These are phyloP conservation scores for Bradypus variegatus DNA, from an alignment of 2,797 vertebrate species.

Conservation along the genomic window DNA sequence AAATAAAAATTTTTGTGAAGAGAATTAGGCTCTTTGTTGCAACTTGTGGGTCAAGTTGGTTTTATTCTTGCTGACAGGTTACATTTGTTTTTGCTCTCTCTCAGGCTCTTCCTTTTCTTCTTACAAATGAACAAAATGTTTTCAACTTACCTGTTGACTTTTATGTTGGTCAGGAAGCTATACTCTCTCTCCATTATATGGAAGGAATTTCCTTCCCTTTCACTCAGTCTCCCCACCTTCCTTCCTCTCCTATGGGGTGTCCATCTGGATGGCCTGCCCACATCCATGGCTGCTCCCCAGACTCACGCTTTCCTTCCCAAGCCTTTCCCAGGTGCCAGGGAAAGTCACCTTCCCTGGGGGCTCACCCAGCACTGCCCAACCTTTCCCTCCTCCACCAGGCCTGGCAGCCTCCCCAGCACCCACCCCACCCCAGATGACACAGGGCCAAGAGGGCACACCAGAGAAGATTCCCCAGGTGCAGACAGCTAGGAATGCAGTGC, in stretches of 20 bases:
- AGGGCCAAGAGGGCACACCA: neutral
- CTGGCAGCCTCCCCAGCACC: neutral
- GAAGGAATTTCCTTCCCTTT: neutral
- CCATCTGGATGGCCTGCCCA: neutral
- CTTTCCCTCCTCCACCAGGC: neutral
- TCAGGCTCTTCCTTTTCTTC: neutral
- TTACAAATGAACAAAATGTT: constrained; percentile 12
- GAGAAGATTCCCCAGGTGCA: neutral
- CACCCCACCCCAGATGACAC: neutral
- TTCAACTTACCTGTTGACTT: neutral
- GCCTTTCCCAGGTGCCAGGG: neutral
- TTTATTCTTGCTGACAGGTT: neutral
- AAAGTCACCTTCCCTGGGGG: neutral
- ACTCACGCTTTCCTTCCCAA: too few relatives aligned
- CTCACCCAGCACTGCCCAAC: neutral
- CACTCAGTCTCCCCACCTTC: neutral
- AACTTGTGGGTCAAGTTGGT: neutral
- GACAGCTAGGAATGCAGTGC: neutral
- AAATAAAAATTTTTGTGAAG: neutral
- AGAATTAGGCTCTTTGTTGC: neutral
- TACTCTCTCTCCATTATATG: neutral
- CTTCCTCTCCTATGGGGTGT: neutral
- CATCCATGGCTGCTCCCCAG: neutral
- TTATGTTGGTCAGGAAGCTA: neutral
- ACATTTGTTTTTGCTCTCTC: neutral